Evolutionary conservation across 2,113 vertebrate species (phyloP).

Genomic region (Pagrus major): DNA sequence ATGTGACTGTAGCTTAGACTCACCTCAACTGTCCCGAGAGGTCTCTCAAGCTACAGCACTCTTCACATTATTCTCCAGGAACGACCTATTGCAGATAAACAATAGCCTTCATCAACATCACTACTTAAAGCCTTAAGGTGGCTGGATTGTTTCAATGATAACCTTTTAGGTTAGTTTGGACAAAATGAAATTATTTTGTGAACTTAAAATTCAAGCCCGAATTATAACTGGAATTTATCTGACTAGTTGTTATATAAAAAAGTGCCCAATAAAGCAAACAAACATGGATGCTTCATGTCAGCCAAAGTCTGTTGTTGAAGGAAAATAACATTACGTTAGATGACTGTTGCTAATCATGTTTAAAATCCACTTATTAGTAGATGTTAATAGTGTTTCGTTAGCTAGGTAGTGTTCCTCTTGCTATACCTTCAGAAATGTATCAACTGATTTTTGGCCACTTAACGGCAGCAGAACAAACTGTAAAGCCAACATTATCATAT

Average conservation of each 20-base stretch:
- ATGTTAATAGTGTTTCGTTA: background rate
- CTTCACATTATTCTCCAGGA: constrained; percentile 83
- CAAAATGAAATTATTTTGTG: background rate
- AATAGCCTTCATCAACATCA: background rate
- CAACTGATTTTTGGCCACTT: background rate
- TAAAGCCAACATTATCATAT: background rate
- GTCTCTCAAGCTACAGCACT: constrained; percentile 62
- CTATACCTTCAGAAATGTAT: background rate
- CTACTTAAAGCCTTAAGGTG: no score
- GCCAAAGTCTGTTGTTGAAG: background rate
- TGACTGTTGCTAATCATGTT: background rate
- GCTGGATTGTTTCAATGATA: background rate
- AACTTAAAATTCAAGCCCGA: background rate
- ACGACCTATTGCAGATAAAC: constrained; percentile 70
- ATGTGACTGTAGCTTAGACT: background rate
- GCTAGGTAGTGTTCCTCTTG: background rate
- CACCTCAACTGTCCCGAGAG: constrained; percentile 68
- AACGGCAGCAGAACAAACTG: background rate
- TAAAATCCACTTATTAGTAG: background rate
- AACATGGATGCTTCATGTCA: background rate
- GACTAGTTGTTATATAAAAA: background rate
- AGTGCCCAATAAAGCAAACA: background rate
- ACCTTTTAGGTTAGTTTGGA: background rate
- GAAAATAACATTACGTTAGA: background rate
- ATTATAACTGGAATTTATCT: background rate